These are phyloP conservation scores for Thamnaconus septentrionalis DNA, from an alignment of 2,113 vertebrate species.

Conservation along the genomic window DNA sequence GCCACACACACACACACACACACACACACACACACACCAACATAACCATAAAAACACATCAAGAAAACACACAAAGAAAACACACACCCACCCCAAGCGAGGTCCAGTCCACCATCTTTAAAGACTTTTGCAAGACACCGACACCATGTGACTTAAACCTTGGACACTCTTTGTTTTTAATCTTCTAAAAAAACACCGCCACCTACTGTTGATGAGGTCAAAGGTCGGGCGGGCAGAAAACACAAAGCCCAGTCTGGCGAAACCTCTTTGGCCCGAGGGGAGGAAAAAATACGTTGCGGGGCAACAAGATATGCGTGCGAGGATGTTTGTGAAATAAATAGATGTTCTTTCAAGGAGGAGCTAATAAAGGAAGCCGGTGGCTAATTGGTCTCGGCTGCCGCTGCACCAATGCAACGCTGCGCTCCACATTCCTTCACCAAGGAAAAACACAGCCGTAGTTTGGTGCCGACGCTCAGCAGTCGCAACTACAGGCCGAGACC, in stretches of 20 bases:
- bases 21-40: no score
- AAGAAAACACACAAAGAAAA: no score
- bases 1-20: no score
- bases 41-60: no score
- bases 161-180: no score
- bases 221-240: neutral
- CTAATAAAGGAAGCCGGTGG: constrained; percentile 57
- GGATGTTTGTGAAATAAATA: constrained; percentile 56
- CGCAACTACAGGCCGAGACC: no score
- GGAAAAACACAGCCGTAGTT: constrained; percentile 11
- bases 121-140: no score
- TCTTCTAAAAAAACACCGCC: no score
- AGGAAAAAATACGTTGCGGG: constrained; percentile 11
- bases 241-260: neutral
- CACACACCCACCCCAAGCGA: no score
- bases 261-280: neutral
- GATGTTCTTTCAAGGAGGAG: constrained; percentile 44
- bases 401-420: constrained; percentile 41
- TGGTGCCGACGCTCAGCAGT: no score
- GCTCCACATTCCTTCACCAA: constrained; percentile 29
- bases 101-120: no score
- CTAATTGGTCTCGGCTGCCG: constrained; percentile 60
- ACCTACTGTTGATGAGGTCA: constrained; percentile 9
- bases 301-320: constrained; percentile 15
- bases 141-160: no score